phyloP scores from a whole-genome alignment of 2,888 invertebrate species.

The Orgyia antiqua region DNA sequence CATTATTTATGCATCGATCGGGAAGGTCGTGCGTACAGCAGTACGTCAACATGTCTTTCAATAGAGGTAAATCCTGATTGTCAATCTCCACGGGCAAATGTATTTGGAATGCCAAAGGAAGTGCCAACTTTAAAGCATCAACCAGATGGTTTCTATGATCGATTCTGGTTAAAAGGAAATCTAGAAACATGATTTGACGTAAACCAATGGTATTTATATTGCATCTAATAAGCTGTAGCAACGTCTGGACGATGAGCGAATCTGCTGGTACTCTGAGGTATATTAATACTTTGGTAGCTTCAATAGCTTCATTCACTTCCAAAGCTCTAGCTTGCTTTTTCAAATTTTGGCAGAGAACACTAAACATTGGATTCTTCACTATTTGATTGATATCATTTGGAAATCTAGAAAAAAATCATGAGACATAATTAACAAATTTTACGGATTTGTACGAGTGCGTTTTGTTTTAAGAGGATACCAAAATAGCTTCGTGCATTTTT shows the following conservation, averaged over 20 bases:
- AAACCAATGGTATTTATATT: constrained; percentile 79
- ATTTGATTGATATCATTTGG: constrained; percentile 55
- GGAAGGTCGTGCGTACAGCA: constrained; percentile 68
- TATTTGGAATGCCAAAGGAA: constrained; percentile 83
- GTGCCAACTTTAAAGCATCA: constrained; percentile 80
- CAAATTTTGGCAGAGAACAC: constrained; percentile 76
- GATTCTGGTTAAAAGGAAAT: constrained; percentile 76
- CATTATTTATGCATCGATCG: constrained; percentile 66
- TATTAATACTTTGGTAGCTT: constrained; percentile 77
- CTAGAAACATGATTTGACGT: constrained; percentile 80
- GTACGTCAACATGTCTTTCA: constrained; percentile 77
- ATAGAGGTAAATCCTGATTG: constrained; percentile 60
- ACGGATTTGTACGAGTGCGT: no score
- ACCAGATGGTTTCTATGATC: constrained; percentile 74
- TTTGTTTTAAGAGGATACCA: no score
- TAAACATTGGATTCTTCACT: constrained; percentile 75
- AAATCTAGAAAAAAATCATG: constrained; percentile 29
- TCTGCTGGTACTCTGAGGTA: constrained; percentile 78
- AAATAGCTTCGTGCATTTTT: no score
- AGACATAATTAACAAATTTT: no score
- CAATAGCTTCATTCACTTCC: constrained; percentile 74
- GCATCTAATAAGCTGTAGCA: constrained; percentile 80
- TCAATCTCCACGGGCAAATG: constrained; percentile 79
- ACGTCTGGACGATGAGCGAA: constrained; percentile 78
- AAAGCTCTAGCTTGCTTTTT: constrained; percentile 73